phyloP scores from a whole-genome alignment of 2,888 invertebrate species.

The Stomorhina lunata region DNA sequence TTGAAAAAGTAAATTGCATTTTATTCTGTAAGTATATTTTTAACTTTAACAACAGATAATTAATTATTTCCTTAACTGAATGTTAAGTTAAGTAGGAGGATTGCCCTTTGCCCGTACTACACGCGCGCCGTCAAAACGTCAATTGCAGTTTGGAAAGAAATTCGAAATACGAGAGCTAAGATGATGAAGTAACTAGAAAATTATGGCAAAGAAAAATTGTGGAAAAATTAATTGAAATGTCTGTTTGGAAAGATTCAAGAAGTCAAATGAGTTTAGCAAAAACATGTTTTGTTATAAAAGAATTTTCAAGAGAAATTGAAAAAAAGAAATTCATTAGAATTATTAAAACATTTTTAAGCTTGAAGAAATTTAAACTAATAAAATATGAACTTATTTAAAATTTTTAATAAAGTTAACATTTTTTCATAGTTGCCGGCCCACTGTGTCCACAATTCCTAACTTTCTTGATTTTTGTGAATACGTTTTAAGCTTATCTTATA shows the following conservation, averaged over 20 bases:
- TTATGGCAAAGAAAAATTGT: neutral
- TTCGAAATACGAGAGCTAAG: neutral
- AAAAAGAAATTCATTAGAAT: no score
- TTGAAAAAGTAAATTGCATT: conserved; percentile 54
- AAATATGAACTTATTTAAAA: no score
- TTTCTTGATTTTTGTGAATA: no score
- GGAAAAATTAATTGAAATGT: conserved; percentile 59
- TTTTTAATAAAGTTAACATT: no score
- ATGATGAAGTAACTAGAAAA: neutral
- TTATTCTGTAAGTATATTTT: conserved; percentile 44
- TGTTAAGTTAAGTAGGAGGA: neutral
- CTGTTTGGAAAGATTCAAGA: neutral
- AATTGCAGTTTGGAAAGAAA: conserved; percentile 26
- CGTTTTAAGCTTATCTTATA: no score
- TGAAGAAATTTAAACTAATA: no score
- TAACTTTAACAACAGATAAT: conserved; percentile 58
- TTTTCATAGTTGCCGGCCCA: no score
- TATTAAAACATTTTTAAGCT: no score
- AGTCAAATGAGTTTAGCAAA: neutral
- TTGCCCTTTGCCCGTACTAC: no score
- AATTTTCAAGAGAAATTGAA: no score
- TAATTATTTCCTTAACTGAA: conserved; percentile 50
- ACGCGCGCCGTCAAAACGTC: conserved; percentile 21
- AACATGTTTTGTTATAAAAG: neutral
- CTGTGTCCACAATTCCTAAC: no score